Evolutionary conservation across 2,797 vertebrate genomes (phyloP).

Genomic region (Trichosurus vulpecula): DNA sequence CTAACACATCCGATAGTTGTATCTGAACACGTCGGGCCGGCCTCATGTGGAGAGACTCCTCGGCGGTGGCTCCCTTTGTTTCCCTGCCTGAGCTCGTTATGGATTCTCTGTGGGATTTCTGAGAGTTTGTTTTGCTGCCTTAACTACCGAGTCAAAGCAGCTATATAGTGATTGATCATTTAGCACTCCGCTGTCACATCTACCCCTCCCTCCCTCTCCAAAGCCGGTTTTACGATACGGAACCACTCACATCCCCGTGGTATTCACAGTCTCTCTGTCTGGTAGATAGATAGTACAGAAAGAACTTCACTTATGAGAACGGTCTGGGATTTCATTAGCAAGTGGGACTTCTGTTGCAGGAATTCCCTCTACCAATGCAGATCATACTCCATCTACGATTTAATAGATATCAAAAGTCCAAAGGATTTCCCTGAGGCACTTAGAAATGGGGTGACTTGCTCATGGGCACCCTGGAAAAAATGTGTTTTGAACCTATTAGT

Average conservation of each 20-base stretch:
- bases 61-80: conserved; percentile 11
- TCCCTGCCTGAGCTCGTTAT: neutral
- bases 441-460: neutral
- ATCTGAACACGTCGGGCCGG: neutral
- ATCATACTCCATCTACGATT: neutral
- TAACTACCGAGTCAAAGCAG: neutral
- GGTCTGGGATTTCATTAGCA: neutral
- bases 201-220: conserved; percentile 32
- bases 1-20: neutral
- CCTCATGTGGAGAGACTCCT: neutral
- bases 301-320: neutral
- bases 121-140: neutral
- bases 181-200: neutral
- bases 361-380: neutral
- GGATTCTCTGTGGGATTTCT: conserved; percentile 43
- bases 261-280: neutral
- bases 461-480: neutral
- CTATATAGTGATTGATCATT: neutral
- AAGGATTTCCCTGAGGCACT: neutral
- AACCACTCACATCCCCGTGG: neutral
- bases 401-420: neutral
- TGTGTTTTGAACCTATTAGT: neutral
- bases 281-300: neutral
- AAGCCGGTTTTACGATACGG: neutral
- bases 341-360: neutral